Evolutionary conservation across 2,888 invertebrate species (phyloP).

Genomic region (Philaethria dido): DNA sequence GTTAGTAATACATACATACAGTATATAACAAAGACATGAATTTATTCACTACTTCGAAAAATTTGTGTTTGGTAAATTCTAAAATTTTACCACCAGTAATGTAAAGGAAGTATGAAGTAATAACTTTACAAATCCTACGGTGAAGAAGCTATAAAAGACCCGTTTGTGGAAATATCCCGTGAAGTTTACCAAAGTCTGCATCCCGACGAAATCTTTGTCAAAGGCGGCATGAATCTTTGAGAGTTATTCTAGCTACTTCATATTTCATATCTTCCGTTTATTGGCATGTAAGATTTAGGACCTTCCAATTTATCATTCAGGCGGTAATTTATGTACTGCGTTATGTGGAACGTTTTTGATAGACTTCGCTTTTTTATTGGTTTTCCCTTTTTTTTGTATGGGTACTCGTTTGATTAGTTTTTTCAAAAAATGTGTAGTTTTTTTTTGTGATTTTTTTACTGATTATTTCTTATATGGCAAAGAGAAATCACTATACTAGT

Average conservation of each 20-base stretch:
- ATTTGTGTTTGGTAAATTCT: not conserved
- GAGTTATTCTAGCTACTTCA: constrained; percentile 38
- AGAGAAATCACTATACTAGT: too few species aligned
- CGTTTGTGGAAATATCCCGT: constrained; percentile 43
- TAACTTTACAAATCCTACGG: constrained; percentile 42
- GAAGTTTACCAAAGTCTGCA: constrained; percentile 43
- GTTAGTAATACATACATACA: not conserved
- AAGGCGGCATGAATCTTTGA: constrained; percentile 43
- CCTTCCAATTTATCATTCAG: constrained; percentile 22
- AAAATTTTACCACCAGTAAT: constrained; percentile 21
- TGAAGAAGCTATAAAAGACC: constrained; percentile 43
- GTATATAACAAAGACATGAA: not conserved
- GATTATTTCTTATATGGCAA: too few species aligned
- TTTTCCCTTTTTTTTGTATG: not conserved
- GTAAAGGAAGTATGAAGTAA: constrained; percentile 39
- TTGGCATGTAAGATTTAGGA: constrained; percentile 30
- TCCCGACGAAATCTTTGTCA: constrained; percentile 44
- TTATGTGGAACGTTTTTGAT: constrained; percentile 12
- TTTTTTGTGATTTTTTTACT: not conserved
- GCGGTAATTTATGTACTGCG: constrained; percentile 13
- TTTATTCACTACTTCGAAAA: constrained; percentile 6
- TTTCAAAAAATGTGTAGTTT: not conserved
- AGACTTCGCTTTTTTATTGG: constrained; percentile 8
- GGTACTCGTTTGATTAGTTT: not conserved
- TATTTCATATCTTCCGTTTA: constrained; percentile 37